phyloP scores from a whole-genome alignment of 2,797 vertebrate genomes.

The Xyrichtys novacula region DNA sequence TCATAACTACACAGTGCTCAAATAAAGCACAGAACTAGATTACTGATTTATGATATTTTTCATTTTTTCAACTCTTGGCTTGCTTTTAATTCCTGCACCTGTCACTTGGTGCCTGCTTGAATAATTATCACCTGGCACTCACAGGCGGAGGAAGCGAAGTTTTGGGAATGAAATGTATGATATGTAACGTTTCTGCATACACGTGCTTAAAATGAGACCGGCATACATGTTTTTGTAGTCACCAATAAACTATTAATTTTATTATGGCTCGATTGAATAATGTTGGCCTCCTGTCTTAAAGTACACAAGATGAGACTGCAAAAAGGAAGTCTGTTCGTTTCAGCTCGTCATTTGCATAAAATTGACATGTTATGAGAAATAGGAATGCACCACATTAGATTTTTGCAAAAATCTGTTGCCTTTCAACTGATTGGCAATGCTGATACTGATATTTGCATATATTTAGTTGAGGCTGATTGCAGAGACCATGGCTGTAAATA shows the following conservation, averaged over 20 bases:
- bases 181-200: neutral
- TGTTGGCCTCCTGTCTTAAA: too few species aligned
- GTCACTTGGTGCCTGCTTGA: conserved; percentile 24
- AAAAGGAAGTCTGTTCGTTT: neutral
- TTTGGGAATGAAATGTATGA: conserved; percentile 7
- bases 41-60: conserved; percentile 36
- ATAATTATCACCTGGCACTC: conserved; percentile 44
- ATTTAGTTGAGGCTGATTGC: neutral
- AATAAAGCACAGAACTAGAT: conserved; percentile 43
- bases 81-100: conserved; percentile 16
- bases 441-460: neutral
- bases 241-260: too few species aligned
- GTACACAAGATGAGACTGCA: neutral
- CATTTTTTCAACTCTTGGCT: neutral
- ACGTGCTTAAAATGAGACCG: neutral
- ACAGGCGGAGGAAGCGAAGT: conserved; percentile 5
- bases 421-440: neutral
- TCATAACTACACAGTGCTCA: conserved; percentile 25
- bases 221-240: neutral
- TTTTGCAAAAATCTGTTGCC: neutral
- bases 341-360: too few species aligned
- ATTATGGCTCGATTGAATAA: neutral
- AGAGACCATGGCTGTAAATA: neutral
- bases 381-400: neutral
- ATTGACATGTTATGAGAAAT: neutral